A percentile compares a stretch with the other conserved stretches of the same genome.
phyloP scores from a whole-genome alignment of 2,797 vertebrate species.

The Acrossocheilus wenchowensis region DNA sequence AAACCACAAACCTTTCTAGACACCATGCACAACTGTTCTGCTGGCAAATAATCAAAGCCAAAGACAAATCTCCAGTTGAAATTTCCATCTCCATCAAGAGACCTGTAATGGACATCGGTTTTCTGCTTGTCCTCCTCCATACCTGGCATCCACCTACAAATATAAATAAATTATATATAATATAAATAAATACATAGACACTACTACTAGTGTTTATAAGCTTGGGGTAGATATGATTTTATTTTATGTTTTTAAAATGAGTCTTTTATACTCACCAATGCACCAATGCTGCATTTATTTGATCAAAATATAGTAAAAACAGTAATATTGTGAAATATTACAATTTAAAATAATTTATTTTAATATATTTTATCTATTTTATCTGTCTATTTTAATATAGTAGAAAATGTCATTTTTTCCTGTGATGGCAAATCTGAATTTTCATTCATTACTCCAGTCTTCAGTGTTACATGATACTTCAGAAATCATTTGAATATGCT shows the following conservation, averaged over 20 bases:
- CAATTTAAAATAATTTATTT: not conserved
- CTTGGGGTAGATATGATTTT: not conserved
- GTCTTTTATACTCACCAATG: not conserved
- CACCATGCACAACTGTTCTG: constrained; percentile 91
- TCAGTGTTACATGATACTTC: not conserved
- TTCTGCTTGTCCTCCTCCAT: constrained; percentile 97
- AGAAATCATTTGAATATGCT: not conserved
- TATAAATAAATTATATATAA: not conserved
- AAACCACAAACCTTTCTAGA: constrained; percentile 85
- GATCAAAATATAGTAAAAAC: not conserved
- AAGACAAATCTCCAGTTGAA: constrained; percentile 99
- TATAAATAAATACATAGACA: not conserved
- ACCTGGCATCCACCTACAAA: constrained; percentile 93
- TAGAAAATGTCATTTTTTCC: not conserved
- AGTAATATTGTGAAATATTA: not conserved
- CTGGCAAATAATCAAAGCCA: constrained; percentile 93
- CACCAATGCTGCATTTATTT: not conserved
- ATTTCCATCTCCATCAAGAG: constrained; percentile 96
- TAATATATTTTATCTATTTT: not conserved
- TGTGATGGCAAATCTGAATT: not conserved
- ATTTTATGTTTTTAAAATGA: not conserved
- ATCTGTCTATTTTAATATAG: not conserved
- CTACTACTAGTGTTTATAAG: not conserved
- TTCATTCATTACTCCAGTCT: not conserved
- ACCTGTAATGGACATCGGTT: constrained; percentile 97